Evolutionary conservation across 1,140 invertebrate genomes (phyloP), one percentile per base, ranked within the genome.

Genomic region (Wiebesia pumilae): DNA sequence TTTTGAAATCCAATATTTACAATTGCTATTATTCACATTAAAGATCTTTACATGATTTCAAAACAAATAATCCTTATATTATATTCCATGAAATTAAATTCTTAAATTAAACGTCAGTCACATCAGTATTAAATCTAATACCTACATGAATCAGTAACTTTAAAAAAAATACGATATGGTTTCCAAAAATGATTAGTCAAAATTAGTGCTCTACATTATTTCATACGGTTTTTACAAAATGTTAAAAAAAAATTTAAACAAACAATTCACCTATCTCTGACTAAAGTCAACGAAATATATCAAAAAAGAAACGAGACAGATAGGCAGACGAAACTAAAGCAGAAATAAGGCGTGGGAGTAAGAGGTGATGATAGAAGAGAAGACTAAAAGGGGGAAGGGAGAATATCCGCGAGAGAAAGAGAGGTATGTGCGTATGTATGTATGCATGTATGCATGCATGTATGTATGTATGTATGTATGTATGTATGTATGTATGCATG

Each of bases 311-410:
- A 16, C 67, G 78, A 87, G 69, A 87, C 38, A 47, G 75, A 80
- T 40, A 84, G 78, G 81, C 78, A 87, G 78, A 87, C 73, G 40
- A 84, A 87, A 87, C 67, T 58, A 54, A 87, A 65, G 83, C 69
- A 75, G 86, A 87, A 83, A 83, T 75, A 58, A 82, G 80, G 80
- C 80, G 85, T 82, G 75, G 85, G 73, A 83, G 81, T 77, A 62
- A 62, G 83, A 84, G 38, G 71, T 33, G 71, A 33, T 6, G 81
- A 40, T 65, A 62, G 83, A 51, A 58, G 73, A 24, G 54, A 38
- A 38, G 38, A 30, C 30, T 40, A 24, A 6, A 21, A 38, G 21
- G 38, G 40, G 38, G 43, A 7, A 30, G 58, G 40, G 30, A 14
- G 79, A 43, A 33, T 19, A 62, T 27, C 14, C 35, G 77, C n/a